Conservation (phyloP, 2,888 invertebrate species). For the Girardia tigrina region DNA sequence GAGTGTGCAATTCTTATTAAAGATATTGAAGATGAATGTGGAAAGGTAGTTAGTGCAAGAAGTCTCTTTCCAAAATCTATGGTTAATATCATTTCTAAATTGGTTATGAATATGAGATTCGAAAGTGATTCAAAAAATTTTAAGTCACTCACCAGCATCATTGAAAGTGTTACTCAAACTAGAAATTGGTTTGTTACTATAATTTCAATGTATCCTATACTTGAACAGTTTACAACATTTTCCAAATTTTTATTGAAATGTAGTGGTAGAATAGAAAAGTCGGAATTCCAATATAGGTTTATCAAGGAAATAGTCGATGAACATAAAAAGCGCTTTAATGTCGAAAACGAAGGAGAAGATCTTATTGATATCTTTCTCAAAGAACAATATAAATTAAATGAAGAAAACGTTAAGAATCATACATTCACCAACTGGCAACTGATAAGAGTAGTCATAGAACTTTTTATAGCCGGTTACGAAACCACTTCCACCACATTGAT, state of each 20-base stretch:
- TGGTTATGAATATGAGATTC: constrained; percentile 15
- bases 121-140: not conserved
- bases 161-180: not conserved
- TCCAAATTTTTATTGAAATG: not conserved
- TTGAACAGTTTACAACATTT: not conserved
- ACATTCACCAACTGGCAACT: constrained; percentile 25
- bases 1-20: not conserved
- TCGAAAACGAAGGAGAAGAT: constrained; percentile 13
- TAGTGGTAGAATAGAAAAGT: not conserved
- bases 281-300: not conserved
- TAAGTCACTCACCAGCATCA: not conserved
- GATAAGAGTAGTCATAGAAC: constrained; percentile 30
- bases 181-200: not conserved
- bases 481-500: constrained; percentile 33
- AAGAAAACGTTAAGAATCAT: not conserved
- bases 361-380: constrained; percentile 21
- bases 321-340: constrained; percentile 27
- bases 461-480: constrained; percentile 33
- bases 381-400: not conserved
- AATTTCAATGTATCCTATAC: not conserved
- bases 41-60: not conserved
- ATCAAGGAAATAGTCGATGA: constrained; percentile 1
- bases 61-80: constrained; percentile 21
- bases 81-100: constrained; percentile 29
- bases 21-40: not conserved